phyloP scores from a whole-genome alignment of 2,797 vertebrate species.

The Tragopan temminckii region DNA sequence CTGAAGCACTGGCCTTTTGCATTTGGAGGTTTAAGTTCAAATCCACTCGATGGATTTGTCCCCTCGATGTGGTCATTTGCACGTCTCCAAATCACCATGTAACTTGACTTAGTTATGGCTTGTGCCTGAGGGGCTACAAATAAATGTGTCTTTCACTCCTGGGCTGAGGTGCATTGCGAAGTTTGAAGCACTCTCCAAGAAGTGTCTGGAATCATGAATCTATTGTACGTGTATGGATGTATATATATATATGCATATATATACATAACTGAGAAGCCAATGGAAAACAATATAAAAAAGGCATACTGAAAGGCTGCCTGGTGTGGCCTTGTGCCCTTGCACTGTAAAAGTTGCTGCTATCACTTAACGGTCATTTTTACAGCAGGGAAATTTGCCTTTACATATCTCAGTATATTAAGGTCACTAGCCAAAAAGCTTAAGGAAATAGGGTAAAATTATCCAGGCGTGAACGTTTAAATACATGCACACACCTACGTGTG shows the following conservation, averaged over 20 bases:
- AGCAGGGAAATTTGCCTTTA: not conserved
- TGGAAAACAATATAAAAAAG: not conserved
- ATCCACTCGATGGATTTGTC: conserved; percentile 63
- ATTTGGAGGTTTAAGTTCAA: conserved; percentile 68
- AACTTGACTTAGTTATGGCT: conserved; percentile 55
- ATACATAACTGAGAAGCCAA: not conserved
- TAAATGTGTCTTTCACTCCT: conserved; percentile 7
- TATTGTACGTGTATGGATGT: not conserved
- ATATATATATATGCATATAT: not conserved
- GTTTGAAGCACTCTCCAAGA: conserved; percentile 31
- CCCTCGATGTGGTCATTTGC: conserved; percentile 72
- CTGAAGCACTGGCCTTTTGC: conserved; percentile 35
- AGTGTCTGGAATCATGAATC: conserved; percentile 33
- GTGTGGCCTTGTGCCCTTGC: not conserved
- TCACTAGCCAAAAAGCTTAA: not conserved
- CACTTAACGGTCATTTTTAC: not conserved
- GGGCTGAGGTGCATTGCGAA: conserved; percentile 25
- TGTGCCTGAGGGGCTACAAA: conserved; percentile 26
- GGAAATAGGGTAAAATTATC: not conserved
- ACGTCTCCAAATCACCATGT: conserved; percentile 66
- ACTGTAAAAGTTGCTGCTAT: not conserved
- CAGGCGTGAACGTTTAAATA: not conserved
- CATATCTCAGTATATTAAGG: not conserved
- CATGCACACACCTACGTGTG: not conserved
- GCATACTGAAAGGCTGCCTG: conserved; percentile 4